Evolutionary conservation across 2,888 invertebrate species (phyloP).

Genomic region (Nomada lathburiana): DNA sequence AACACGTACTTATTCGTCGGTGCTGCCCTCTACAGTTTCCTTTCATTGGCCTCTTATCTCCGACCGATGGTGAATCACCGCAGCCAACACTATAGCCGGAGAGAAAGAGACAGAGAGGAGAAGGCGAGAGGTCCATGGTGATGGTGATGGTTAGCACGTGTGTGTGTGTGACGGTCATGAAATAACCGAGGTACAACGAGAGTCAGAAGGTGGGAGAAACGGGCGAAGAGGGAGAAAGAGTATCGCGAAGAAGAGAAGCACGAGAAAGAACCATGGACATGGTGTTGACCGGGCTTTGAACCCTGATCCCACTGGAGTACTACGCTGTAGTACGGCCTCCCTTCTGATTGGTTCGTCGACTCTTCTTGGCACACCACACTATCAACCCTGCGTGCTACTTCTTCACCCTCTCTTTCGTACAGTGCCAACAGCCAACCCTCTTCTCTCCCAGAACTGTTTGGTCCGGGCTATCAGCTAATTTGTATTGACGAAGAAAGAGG

Average conservation of each 20-base stretch:
- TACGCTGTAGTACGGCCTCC: conserved; percentile 75
- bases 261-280: conserved; percentile 69
- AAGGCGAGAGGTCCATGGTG: conserved; percentile 47
- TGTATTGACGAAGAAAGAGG: neutral
- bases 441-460: neutral
- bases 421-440: conserved; percentile 26
- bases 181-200: conserved; percentile 56
- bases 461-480: neutral
- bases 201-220: conserved; percentile 26
- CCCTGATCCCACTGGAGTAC: conserved; percentile 78
- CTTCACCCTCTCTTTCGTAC: conserved; percentile 32
- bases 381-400: conserved; percentile 60
- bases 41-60: conserved; percentile 74
- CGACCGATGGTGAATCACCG: conserved; percentile 72
- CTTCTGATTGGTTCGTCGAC: conserved; percentile 67
- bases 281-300: conserved; percentile 81
- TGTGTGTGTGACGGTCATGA: conserved; percentile 54
- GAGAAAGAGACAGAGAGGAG: conserved; percentile 27
- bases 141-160: conserved; percentile 45
- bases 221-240: conserved; percentile 13
- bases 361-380: conserved; percentile 64
- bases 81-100: conserved; percentile 49
- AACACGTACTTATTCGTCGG: conserved; percentile 62
- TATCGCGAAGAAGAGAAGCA: conserved; percentile 24
- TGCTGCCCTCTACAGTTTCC: conserved; percentile 68